phyloP scores from a whole-genome alignment of 1,140 invertebrate genomes.

The Hyles vespertilio region DNA sequence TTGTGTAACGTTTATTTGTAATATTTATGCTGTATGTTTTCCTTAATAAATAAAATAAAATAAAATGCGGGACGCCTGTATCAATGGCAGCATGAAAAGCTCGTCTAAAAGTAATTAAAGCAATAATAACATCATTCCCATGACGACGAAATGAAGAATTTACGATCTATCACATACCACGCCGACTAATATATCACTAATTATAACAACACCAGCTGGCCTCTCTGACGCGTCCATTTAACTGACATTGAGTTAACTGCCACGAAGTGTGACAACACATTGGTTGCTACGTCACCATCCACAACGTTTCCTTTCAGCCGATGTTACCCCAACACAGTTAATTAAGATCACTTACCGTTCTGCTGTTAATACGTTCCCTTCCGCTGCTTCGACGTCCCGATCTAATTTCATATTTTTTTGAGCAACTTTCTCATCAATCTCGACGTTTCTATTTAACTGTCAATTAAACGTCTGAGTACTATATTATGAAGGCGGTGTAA shows the following conservation, averaged over 20 bases:
- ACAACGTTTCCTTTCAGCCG: conserved; percentile 36
- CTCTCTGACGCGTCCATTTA: conserved; percentile 49
- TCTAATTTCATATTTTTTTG: conserved; percentile 5
- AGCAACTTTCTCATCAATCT: conserved; percentile 1
- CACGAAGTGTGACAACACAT: conserved; percentile 57
- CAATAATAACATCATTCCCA: no score
- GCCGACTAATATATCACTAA: conserved; percentile 30
- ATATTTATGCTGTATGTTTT: no score
- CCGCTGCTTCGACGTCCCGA: conserved; percentile 13
- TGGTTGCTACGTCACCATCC: conserved; percentile 39
- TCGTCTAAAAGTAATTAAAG: no score
- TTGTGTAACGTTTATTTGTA: no score
- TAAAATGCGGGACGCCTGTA: no score
- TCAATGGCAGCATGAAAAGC: no score
- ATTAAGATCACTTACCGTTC: conserved; percentile 52
- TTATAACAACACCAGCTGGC: conserved; percentile 45
- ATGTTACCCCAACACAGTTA: conserved; percentile 48
- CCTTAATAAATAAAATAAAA: no score
- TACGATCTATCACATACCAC: conserved; percentile 13
- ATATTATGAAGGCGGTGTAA: no score
- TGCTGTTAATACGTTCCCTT: conserved; percentile 38
- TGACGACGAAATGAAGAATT: not conserved
- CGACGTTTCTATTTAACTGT: not conserved
- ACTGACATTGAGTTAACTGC: conserved; percentile 46
- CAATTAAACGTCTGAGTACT: no score